Conservation (phyloP, 2,113 vertebrate genomes). For the Benthochromis sp. region DNA sequence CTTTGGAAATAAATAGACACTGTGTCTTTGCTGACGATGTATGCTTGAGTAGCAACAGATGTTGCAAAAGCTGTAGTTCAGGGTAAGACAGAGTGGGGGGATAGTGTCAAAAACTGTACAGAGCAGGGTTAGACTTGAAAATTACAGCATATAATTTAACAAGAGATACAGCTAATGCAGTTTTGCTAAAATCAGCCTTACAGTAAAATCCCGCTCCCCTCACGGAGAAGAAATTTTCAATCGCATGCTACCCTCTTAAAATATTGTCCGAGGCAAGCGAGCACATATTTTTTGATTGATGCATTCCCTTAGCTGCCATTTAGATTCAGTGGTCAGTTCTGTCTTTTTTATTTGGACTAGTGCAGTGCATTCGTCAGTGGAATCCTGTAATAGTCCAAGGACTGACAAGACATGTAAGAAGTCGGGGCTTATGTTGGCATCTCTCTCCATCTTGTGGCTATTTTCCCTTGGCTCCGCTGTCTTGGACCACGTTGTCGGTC, state of each 20-base stretch:
- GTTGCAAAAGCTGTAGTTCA: neutral
- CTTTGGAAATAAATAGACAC: conserved; percentile 29
- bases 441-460: conserved; percentile 21
- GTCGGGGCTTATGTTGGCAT: conserved; percentile 39
- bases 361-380: conserved; percentile 22
- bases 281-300: conserved; percentile 51
- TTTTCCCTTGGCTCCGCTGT: conserved; percentile 27
- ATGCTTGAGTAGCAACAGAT: neutral
- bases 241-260: neutral
- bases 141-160: neutral
- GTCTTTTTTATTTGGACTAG: conserved; percentile 10
- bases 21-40: neutral
- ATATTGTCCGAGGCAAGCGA: conserved; percentile 1
- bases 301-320: conserved; percentile 36
- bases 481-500: conserved; percentile 11
- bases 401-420: conserved; percentile 39
- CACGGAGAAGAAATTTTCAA: neutral
- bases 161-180: neutral
- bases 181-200: neutral
- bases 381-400: conserved; percentile 31
- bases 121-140: neutral
- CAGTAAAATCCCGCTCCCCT: neutral
- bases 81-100: neutral
- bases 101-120: neutral
- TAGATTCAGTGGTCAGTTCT: conserved; percentile 33